phyloP scores from a whole-genome alignment of 1,140 invertebrate species.

The Panulirus ornatus region DNA sequence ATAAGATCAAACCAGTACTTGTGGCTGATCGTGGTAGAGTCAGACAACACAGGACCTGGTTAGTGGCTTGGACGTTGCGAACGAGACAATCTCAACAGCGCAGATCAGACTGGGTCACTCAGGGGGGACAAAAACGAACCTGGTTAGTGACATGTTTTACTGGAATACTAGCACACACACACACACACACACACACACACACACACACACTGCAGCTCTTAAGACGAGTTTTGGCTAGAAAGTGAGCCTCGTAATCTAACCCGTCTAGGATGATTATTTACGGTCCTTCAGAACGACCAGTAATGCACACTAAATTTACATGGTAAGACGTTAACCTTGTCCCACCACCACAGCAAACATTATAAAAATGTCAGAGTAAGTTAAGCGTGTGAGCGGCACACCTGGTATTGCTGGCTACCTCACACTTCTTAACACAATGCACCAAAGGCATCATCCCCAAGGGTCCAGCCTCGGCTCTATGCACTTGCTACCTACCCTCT shows the following conservation, averaged over 20 bases:
- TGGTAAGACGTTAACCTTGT: neutral
- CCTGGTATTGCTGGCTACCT: neutral
- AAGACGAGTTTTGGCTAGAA: neutral
- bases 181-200: too few species aligned
- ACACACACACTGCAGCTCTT: too few species aligned
- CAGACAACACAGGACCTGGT: too few species aligned
- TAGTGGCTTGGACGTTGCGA: too few species aligned
- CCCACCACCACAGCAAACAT: neutral
- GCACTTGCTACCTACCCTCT: neutral
- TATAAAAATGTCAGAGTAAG: neutral
- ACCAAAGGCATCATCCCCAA: neutral
- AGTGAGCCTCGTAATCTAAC: neutral
- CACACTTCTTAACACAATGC: neutral
- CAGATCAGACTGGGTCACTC: too few species aligned
- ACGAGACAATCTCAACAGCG: too few species aligned
- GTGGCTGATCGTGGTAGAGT: too few species aligned
- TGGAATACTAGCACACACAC: neutral
- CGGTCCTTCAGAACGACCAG: neutral
- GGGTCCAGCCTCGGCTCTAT: neutral
- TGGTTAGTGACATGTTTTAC: neutral
- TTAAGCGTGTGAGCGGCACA: neutral
- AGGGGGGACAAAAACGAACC: neutral
- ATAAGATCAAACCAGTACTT: too few species aligned
- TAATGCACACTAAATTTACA: neutral
- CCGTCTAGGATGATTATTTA: neutral